Percentiles rank a stretch among this genome's conserved stretches.
Evolutionary conservation across 2,113 vertebrate genomes (phyloP).

Genomic region (Micromys minutus): DNA sequence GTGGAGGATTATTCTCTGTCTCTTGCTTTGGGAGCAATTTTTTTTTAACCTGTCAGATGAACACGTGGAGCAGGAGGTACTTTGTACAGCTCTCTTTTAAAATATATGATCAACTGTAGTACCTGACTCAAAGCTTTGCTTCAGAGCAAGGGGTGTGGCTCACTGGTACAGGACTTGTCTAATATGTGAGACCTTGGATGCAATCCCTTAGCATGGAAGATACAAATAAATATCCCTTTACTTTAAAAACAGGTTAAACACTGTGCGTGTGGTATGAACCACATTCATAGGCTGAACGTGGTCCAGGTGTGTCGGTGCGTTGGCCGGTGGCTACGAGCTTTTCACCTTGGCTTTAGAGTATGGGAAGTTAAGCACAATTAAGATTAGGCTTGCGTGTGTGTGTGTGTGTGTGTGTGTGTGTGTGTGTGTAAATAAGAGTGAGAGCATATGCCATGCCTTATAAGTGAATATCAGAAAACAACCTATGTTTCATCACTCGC

Average conservation of each 20-base stretch:
- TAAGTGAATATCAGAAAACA: background rate
- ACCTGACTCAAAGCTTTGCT: background rate
- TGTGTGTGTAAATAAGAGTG: background rate
- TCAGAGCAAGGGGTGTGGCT: background rate
- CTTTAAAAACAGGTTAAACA: conserved; percentile 26
- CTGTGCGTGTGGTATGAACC: background rate
- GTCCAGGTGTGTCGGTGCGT: background rate
- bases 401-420: background rate
- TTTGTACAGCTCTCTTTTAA: background rate
- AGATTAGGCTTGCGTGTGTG: background rate
- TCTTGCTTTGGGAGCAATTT: background rate
- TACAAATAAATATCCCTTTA: background rate
- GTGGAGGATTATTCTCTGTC: background rate
- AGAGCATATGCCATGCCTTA: background rate
- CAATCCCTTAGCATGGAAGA: background rate
- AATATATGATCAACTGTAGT: background rate
- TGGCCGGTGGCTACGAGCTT: background rate
- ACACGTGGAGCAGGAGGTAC: background rate
- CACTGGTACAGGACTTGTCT: background rate
- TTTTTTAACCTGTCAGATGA: conserved; percentile 7
- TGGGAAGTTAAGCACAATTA: conserved; percentile 7
- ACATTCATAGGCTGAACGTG: background rate
- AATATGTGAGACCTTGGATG: background rate
- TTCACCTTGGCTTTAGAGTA: background rate
- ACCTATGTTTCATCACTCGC: background rate